These are phyloP conservation scores for Casuarius casuarius DNA, from an alignment of 2,113 vertebrate genomes.

Conservation along the genomic window DNA sequence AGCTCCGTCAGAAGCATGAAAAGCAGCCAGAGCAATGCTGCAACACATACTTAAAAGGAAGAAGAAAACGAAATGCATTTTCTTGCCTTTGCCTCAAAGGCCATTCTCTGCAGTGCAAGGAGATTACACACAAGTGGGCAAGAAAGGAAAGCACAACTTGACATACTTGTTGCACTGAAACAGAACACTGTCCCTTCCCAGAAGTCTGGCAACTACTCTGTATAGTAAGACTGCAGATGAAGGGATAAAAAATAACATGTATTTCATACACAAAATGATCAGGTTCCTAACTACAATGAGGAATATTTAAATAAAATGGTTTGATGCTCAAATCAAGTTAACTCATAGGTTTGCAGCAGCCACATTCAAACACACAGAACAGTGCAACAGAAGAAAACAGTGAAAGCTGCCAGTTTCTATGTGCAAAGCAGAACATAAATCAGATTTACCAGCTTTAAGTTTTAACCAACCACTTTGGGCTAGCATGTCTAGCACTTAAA, in stretches of 20 bases:
- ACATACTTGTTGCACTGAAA: not conserved
- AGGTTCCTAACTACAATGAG: not conserved
- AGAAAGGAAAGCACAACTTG: not conserved
- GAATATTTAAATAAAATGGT: not conserved
- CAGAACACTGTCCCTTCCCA: not conserved
- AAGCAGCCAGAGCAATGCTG: not conserved
- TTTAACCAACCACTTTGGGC: not conserved
- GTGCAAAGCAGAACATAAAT: constrained; percentile 54
- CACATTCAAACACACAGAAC: constrained; percentile 29
- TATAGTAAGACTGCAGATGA: not conserved
- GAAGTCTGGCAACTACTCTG: not conserved
- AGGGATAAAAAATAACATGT: not conserved
- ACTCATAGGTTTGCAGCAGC: not conserved
- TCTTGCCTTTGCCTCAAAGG: constrained; percentile 11
- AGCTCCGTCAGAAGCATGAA: not conserved
- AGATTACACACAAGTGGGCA: not conserved
- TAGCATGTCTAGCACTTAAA: constrained; percentile 15
- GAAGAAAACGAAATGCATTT: not conserved
- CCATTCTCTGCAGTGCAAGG: not conserved
- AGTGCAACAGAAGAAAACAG: constrained; percentile 26
- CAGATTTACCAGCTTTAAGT: constrained; percentile 1
- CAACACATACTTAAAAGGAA: not conserved
- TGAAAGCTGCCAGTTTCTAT: constrained; percentile 18
- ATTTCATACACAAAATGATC: not conserved
- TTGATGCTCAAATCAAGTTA: not conserved